A percentile compares a stretch with the other conserved stretches of the same genome.
phyloP scores from a whole-genome alignment of 2,888 invertebrate species.

The Strigamia maritima region DNA sequence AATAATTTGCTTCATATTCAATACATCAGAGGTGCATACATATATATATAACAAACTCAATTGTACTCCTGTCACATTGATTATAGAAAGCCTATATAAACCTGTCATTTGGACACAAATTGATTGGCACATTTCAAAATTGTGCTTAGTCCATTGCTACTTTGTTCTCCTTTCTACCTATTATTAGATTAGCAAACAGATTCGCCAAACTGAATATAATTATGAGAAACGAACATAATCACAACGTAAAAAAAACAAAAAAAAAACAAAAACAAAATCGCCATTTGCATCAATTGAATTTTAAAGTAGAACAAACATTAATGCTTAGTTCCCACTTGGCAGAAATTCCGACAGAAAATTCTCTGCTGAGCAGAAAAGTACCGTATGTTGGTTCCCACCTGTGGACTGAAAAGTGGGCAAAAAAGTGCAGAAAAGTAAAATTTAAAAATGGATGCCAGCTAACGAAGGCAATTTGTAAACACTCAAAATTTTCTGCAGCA shows the following conservation, averaged over 20 bases:
- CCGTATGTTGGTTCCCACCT: too few relatives aligned
- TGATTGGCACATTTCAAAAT: slow-evolving; percentile 29
- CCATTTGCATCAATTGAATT: not conserved
- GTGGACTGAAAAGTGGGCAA: too few relatives aligned
- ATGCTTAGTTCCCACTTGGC: too few relatives aligned
- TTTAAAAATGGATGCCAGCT: too few relatives aligned
- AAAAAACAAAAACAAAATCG: not conserved
- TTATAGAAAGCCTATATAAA: slow-evolving; percentile 4
- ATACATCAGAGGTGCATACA: not conserved
- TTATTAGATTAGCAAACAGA: slow-evolving; percentile 21
- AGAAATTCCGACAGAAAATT: too few relatives aligned
- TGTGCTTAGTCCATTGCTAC: slow-evolving; percentile 4
- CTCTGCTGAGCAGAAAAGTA: too few relatives aligned
- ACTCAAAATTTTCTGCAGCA: too few relatives aligned
- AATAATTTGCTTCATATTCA: slow-evolving; percentile 24
- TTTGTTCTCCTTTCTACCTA: slow-evolving; percentile 20
- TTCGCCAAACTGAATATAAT: slow-evolving; percentile 24
- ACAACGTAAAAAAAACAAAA: not conserved
- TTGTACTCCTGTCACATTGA: slow-evolving; percentile 29
- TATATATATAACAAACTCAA: slow-evolving; percentile 18
- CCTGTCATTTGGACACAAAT: slow-evolving; percentile 23
- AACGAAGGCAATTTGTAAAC: too few relatives aligned
- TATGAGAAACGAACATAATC: slow-evolving; percentile 16
- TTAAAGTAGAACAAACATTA: not conserved
- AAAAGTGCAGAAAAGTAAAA: too few relatives aligned